phyloP scores from a whole-genome alignment of 2,113 vertebrate genomes.

The Rhinoptilus africanus region DNA sequence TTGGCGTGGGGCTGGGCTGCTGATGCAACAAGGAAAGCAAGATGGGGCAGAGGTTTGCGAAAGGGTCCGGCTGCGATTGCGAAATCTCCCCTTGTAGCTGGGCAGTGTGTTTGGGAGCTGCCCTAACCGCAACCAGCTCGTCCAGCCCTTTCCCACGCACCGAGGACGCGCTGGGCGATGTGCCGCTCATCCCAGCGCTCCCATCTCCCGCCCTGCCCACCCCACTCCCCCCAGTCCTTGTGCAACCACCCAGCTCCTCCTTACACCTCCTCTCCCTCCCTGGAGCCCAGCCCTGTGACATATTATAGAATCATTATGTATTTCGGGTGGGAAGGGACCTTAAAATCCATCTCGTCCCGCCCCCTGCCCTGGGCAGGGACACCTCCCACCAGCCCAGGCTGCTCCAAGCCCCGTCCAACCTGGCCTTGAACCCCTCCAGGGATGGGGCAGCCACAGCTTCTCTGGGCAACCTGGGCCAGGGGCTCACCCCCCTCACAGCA shows the following conservation, averaged over 20 bases:
- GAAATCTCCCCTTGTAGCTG: background rate
- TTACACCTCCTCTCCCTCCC: background rate
- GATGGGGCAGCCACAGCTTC: no score
- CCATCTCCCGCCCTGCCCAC: background rate
- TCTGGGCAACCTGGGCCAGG: no score
- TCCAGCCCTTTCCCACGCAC: background rate
- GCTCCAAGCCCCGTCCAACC: no score
- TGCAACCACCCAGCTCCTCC: background rate
- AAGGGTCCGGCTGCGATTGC: background rate
- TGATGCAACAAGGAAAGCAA: background rate
- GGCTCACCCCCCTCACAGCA: no score
- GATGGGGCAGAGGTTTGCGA: background rate
- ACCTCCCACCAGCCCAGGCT: no score
- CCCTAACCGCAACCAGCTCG: background rate
- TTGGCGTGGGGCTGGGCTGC: fast-evolving
- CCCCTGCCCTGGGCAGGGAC: no score
- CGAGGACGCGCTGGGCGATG: background rate
- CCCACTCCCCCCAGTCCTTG: background rate
- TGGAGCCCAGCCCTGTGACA: background rate
- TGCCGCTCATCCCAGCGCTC: background rate
- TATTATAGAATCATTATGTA: no score
- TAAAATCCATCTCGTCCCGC: no score
- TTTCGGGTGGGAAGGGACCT: no score
- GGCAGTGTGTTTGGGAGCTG: background rate
- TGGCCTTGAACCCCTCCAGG: no score